Base-by-base conservation (phyloP, 2,113 vertebrate genomes). In the Chrysochloris asiatica region DNA sequence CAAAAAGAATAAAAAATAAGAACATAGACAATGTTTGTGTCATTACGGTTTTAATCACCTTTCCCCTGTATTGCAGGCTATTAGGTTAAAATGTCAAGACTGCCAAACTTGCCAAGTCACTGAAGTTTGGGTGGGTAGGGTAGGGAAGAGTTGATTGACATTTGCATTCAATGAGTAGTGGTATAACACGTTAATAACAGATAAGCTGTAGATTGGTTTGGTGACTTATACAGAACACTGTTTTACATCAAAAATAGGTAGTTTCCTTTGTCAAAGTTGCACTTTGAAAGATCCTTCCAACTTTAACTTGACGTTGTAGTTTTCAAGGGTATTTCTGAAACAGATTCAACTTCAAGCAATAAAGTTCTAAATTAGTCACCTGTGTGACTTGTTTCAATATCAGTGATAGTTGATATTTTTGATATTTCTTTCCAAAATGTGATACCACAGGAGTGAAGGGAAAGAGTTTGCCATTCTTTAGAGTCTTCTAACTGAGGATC, bases 301-400 rank as follows among this genome's bases (percentile, higher is more conserved):
- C n/a, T 77, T 89, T 33, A 86, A 90, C n/a, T 22, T 75, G 59
- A 59, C 14, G 36, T 83, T 89, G 93, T 73, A 79, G 8, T 48
- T 59, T 92, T 77, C 59, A 84, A 54, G 61, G 41, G 26, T 63
- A 50, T 50, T 80, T 81, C 77, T 80, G 71, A 94, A 87, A 36
- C 2, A 2, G 41, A 83, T 10, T 52, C 69, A 33, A 13, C 9
- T 72, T 54, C 2, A 47, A 65, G 61, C 14, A 65, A 41, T 71
- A 48, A 3, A 6, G 4, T 77, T 76, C 82, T 63, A 63, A 54
- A 82, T 41, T 8, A 7, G 38, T 72, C 28, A 30, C 72, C 56
- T 59, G 69, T 47, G 33, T 50, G 63, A 33, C 4, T 48, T n/a
- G n/a, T n/a, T n/a, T 16, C 26, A 16, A 7, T 6, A 14, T 85